phyloP scores from a whole-genome alignment of 2,113 vertebrate species.

The Corydoras maculifer region DNA sequence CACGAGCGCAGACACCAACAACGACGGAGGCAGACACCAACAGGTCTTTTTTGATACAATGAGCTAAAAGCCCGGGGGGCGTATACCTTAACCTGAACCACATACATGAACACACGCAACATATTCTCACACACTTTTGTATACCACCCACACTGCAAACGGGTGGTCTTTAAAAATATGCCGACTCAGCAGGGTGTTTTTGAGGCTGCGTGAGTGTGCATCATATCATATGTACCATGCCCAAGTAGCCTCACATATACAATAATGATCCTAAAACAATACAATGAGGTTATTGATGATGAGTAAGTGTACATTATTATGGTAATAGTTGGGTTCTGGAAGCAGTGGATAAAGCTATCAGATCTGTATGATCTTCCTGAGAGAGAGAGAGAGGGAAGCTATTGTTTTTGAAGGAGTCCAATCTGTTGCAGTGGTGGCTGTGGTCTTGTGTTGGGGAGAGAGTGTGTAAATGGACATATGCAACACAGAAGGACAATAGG shows the following conservation, averaged over 20 bases:
- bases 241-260: too few relatives aligned
- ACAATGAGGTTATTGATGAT: too few relatives aligned
- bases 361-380: not conserved
- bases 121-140: conserved; percentile 29
- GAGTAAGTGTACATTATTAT: not conserved
- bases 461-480: conserved; percentile 63
- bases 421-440: conserved; percentile 59
- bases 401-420: conserved; percentile 53
- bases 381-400: conserved; percentile 9
- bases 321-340: not conserved
- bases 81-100: conserved; percentile 53
- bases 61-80: conserved; percentile 33
- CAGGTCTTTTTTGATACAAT: conserved; percentile 60
- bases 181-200: conserved; percentile 6
- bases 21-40: conserved; percentile 54
- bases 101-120: conserved; percentile 10
- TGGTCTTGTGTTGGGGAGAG: conserved; percentile 62
- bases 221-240: not conserved
- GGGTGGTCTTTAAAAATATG: conserved; percentile 36
- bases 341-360: conserved; percentile 8
- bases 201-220: not conserved
- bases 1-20: conserved; percentile 67
- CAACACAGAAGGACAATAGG: conserved; percentile 64
- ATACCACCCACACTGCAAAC: conserved; percentile 38
- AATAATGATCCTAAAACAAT: too few relatives aligned